These are phyloP conservation scores for Gryllus bimaculatus DNA, from an alignment of 1,140 invertebrate genomes.

Conservation along the genomic window DNA sequence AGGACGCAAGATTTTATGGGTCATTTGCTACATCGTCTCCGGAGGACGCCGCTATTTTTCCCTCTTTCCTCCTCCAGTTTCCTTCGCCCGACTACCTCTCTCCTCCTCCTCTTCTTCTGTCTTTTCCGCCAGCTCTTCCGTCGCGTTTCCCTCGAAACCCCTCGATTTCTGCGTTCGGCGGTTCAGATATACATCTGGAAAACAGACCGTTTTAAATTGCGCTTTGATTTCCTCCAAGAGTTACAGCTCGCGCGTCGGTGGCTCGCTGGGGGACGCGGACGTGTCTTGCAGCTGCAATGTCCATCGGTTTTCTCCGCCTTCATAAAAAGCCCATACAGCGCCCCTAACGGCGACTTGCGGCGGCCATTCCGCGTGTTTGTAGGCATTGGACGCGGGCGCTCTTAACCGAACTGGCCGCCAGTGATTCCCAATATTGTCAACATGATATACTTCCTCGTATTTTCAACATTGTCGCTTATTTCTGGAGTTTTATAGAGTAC, in stretches of 20 bases:
- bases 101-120: background rate
- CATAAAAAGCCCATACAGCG: background rate
- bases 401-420: too few relatives aligned
- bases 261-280: background rate
- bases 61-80: background rate
- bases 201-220: background rate
- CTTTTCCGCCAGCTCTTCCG: conserved; percentile 3
- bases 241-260: background rate
- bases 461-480: too few relatives aligned
- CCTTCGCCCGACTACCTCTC: background rate
- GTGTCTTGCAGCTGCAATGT: background rate
- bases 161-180: background rate
- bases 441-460: too few relatives aligned
- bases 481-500: too few relatives aligned
- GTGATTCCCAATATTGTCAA: too few relatives aligned
- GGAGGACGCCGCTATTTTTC: background rate
- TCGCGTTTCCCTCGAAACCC: background rate
- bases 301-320: background rate
- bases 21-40: conserved; percentile 11
- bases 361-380: background rate
- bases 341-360: background rate
- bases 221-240: background rate
- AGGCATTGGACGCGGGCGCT: too few relatives aligned
- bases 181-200: background rate
- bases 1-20: conserved; percentile 15